phyloP scores from a whole-genome alignment of 23 tunicate genomes.

The Trididemnum miniatum region DNA sequence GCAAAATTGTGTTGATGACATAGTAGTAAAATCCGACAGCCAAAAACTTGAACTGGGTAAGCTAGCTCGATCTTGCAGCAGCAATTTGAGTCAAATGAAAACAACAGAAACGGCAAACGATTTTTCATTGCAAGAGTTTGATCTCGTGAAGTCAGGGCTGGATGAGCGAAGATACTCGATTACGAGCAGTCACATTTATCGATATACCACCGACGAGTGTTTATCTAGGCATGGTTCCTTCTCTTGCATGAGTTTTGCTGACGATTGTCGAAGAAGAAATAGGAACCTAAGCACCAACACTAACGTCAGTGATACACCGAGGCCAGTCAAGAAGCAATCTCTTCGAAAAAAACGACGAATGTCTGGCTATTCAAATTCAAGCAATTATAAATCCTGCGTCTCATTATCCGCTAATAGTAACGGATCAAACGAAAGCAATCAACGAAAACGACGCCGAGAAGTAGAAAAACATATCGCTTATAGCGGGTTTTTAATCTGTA shows the following conservation, averaged over 20 bases:
- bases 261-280: not conserved
- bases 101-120: too few species aligned
- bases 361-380: not conserved
- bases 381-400: not conserved
- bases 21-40: too few species aligned
- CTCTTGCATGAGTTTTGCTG: conserved; percentile 24
- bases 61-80: too few species aligned
- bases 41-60: too few species aligned
- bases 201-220: conserved; percentile 15
- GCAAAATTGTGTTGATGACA: too few species aligned
- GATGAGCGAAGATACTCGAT: not conserved
- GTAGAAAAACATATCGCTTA: conserved; percentile 72
- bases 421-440: not conserved
- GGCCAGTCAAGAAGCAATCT: not conserved
- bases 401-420: not conserved
- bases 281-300: not conserved
- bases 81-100: too few species aligned
- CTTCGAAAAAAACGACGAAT: not conserved
- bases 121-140: too few species aligned
- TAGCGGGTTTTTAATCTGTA: conserved; percentile 65
- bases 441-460: conserved; percentile 44
- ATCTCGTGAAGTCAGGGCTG: too few species aligned
- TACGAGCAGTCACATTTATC: not conserved
- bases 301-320: not conserved
- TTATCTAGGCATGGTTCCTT: conserved; percentile 41